Percentiles rank a stretch among this genome's conserved stretches.
These are phyloP conservation scores for Hirudinaria manillensis DNA, from an alignment of 2,888 invertebrate genomes.

Conservation along the genomic window DNA sequence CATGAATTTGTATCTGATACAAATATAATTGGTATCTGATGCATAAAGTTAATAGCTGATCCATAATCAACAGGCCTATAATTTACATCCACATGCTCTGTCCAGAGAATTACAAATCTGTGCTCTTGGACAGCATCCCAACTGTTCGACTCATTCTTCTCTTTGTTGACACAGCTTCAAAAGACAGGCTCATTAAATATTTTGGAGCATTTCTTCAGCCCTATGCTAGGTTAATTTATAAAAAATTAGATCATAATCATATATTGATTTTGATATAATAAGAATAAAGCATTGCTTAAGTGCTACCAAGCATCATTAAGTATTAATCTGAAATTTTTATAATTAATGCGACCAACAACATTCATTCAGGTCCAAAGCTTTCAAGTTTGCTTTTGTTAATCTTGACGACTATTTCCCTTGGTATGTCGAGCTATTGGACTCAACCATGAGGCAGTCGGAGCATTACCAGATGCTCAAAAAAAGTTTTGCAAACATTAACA, in stretches of 20 bases:
- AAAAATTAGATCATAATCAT: no score
- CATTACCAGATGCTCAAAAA: slow-evolving; percentile 55
- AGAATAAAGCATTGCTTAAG: not conserved
- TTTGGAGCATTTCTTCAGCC: slow-evolving; percentile 93
- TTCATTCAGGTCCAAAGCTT: slow-evolving; percentile 77
- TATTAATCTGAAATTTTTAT: no score
- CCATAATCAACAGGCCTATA: slow-evolving; percentile 39
- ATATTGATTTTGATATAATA: not conserved
- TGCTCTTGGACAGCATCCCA: slow-evolving; percentile 83
- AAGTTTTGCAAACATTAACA: slow-evolving; percentile 77
- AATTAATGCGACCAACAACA: no score
- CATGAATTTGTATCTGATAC: slow-evolving; percentile 1
- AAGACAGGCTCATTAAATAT: slow-evolving; percentile 76
- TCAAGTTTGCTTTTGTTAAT: slow-evolving; percentile 86
- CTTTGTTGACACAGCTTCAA: slow-evolving; percentile 79
- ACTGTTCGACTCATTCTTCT: slow-evolving; percentile 88
- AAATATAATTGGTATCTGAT: not conserved
- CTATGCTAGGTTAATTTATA: slow-evolving; percentile 70
- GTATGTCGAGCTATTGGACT: slow-evolving; percentile 81
- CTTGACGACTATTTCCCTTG: slow-evolving; percentile 85
- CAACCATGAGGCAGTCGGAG: slow-evolving; percentile 52
- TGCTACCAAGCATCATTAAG: no score
- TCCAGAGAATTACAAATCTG: slow-evolving; percentile 88
- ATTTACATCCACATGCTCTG: slow-evolving; percentile 74
- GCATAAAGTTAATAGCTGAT: not conserved